Evolutionary conservation across 92 coral and sea anemone species (phyloP).

Genomic region (Pocillopora meandrina): DNA sequence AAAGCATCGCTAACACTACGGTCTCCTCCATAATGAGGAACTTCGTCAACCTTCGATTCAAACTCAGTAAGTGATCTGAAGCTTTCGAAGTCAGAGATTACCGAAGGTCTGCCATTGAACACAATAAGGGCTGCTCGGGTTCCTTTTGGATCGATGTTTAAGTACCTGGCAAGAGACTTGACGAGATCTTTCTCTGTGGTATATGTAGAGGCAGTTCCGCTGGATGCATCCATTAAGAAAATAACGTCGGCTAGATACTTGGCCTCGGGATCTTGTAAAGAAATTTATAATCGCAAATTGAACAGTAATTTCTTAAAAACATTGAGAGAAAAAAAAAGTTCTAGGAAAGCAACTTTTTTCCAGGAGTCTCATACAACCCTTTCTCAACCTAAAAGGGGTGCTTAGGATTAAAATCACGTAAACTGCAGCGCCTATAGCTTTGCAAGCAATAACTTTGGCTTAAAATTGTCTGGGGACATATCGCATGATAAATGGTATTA

Average conservation of each 20-base stretch:
- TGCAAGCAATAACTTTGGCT: no score
- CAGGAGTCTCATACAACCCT: no score
- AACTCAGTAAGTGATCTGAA: conserved; percentile 55
- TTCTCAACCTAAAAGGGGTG: no score
- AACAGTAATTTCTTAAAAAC: background rate
- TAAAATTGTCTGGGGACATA: no score
- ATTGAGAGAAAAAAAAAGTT: no score
- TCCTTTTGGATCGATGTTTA: conserved; percentile 60
- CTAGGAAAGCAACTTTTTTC: no score
- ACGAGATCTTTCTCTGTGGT: conserved; percentile 64
- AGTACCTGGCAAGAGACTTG: conserved; percentile 58
- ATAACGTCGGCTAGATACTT: conserved; percentile 65
- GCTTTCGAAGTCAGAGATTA: conserved; percentile 60
- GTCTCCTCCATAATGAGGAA: conserved; percentile 72
- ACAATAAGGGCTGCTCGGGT: conserved; percentile 75
- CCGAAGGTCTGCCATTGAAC: conserved; percentile 63
- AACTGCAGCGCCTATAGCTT: no score
- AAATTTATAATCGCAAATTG: background rate
- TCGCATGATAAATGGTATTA: background rate
- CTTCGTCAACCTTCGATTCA: conserved; percentile 50
- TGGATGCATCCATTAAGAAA: conserved; percentile 80
- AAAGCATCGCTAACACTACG: conserved; percentile 77
- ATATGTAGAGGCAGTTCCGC: conserved; percentile 55
- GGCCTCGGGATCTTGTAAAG: conserved; percentile 14
- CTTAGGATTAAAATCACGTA: no score